Percentiles rank a stretch among this genome's conserved stretches.
These are phyloP conservation scores for Mustelus asterias DNA, from an alignment of 2,113 vertebrate species.

Conservation along the genomic window DNA sequence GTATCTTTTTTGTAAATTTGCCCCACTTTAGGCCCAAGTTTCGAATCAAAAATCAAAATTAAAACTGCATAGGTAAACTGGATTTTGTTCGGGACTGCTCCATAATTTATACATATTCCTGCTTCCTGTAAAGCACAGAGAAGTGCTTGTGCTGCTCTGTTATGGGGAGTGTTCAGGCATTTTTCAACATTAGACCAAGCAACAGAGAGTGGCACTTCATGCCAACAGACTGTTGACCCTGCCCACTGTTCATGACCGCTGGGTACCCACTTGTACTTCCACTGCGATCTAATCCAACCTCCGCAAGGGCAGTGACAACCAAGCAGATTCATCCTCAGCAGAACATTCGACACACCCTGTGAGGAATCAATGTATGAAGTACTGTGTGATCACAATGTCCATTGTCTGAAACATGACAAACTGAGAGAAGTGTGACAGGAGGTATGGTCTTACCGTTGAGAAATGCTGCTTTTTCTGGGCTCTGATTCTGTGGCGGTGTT, in stretches of 20 bases:
- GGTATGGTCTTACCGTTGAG: not conserved
- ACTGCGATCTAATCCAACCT: not conserved
- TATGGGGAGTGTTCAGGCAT: not conserved
- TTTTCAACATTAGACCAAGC: not conserved
- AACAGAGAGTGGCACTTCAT: not conserved
- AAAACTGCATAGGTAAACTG: not conserved
- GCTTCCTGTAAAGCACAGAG: not conserved
- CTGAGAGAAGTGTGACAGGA: not conserved
- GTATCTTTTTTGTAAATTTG: not conserved
- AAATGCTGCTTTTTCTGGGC: conserved; percentile 16
- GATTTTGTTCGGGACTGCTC: not conserved
- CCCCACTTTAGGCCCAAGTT: not conserved
- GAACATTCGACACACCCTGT: not conserved
- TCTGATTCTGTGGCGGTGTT: not conserved
- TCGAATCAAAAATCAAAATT: not conserved
- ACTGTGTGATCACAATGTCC: conserved; percentile 1
- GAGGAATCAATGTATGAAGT: not conserved
- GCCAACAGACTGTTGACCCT: not conserved
- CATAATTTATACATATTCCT: not conserved
- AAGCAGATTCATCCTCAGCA: not conserved
- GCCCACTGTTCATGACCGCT: not conserved
- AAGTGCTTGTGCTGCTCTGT: not conserved
- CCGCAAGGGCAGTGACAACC: not conserved
- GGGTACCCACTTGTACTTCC: not conserved
- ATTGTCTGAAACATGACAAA: not conserved